phyloP scores from a whole-genome alignment of 2,888 invertebrate genomes.

The Drosophila paramelanica region DNA sequence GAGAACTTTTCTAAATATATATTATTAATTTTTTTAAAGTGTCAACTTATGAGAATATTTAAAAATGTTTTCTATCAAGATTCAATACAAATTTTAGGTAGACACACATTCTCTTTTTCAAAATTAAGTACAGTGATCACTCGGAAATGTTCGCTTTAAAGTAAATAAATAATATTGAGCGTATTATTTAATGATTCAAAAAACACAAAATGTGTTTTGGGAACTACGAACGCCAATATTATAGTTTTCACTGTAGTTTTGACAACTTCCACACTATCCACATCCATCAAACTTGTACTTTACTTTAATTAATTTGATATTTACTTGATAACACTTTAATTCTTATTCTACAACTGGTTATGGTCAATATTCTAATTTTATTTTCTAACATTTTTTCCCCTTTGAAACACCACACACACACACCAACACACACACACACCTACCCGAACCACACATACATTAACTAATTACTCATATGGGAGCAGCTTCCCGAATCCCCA shows the following conservation, averaged over 20 bases:
- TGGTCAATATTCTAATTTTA: conserved; percentile 78
- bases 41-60: too few relatives aligned
- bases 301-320: conserved; percentile 45
- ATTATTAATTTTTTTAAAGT: too few relatives aligned
- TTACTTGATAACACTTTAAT: conserved; percentile 41
- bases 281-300: conserved; percentile 5
- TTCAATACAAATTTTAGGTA: not conserved
- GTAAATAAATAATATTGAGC: too few relatives aligned
- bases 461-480: conserved; percentile 32
- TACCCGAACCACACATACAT: conserved; percentile 23
- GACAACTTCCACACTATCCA: not conserved
- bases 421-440: conserved; percentile 17
- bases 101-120: not conserved
- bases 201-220: not conserved
- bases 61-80: not conserved
- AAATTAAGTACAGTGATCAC: conserved; percentile 1
- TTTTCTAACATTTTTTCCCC: conserved; percentile 72
- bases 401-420: conserved; percentile 39
- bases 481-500: conserved; percentile 84
- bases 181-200: not conserved
- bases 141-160: not conserved
- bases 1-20: too few relatives aligned
- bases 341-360: conserved; percentile 68
- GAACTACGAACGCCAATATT: too few relatives aligned
- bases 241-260: not conserved